These are phyloP conservation scores for Spea bombifrons DNA, from an alignment of 2,113 vertebrate genomes.

Conservation along the genomic window DNA sequence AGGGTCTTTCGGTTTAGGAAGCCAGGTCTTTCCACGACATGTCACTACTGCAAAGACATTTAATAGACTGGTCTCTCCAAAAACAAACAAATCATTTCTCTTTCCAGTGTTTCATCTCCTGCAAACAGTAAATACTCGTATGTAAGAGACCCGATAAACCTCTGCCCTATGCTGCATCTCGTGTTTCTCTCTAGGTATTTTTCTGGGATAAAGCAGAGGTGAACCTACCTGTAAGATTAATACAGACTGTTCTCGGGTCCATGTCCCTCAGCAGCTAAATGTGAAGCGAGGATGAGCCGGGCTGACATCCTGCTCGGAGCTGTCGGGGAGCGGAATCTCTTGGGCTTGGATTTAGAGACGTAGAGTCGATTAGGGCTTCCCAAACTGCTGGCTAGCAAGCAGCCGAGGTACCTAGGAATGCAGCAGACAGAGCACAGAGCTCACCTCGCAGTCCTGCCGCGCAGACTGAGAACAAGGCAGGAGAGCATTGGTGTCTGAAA, in stretches of 20 bases:
- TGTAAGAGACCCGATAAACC: background rate
- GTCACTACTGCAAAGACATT: background rate
- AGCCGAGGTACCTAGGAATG: conserved; percentile 5
- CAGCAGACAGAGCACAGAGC: conserved; percentile 29
- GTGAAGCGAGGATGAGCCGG: background rate
- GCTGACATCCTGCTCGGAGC: background rate
- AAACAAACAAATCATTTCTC: background rate
- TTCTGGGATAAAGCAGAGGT: background rate
- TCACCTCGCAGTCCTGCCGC: conserved; percentile 42
- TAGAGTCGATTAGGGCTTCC: background rate
- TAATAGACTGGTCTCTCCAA: background rate
- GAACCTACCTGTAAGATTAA: conserved; percentile 12
- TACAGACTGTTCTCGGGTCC: conserved; percentile 14
- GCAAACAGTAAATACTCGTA: background rate
- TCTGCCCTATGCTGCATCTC: no score
- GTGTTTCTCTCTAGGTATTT: background rate
- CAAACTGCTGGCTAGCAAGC: background rate
- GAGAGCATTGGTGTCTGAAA: conserved; percentile 34
- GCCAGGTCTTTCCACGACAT: background rate
- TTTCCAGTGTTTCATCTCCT: background rate
- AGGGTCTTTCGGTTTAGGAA: background rate
- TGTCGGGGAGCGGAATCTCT: background rate
- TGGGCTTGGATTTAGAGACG: background rate
- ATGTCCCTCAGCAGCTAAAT: conserved; percentile 3
- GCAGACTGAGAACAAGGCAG: conserved; percentile 35